phyloP scores from a whole-genome alignment of 2,888 invertebrate species.

The Tetranychus truncatus region DNA sequence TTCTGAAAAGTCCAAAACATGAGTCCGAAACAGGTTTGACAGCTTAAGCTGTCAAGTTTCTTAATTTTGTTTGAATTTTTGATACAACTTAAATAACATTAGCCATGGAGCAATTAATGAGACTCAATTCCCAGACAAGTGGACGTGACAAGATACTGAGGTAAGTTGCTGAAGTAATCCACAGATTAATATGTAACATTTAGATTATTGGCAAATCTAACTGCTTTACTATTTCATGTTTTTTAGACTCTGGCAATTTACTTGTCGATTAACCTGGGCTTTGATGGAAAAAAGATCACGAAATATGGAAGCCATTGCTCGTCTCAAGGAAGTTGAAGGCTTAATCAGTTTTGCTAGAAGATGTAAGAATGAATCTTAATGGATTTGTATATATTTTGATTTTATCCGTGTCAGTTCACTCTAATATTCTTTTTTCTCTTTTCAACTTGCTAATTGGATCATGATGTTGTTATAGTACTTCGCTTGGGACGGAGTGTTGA shows the following conservation, averaged over 20 bases:
- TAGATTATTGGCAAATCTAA: neutral
- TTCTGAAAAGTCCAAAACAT: no score
- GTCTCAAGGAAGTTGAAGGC: neutral
- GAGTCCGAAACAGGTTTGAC: no score
- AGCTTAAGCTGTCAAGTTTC: no score
- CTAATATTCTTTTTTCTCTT: neutral
- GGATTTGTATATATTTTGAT: no score
- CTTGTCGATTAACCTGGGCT: neutral
- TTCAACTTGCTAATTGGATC: neutral
- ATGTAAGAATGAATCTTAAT: neutral
- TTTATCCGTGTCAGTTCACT: neutral
- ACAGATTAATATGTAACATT: neutral
- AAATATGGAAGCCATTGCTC: neutral
- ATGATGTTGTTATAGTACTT: constrained; percentile 42
- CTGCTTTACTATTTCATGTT: neutral
- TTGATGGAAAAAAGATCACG: neutral
- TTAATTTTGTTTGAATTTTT: neutral
- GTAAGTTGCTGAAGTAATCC: neutral
- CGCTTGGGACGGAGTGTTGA: constrained; percentile 68
- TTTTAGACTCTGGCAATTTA: neutral
- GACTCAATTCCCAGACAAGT: neutral
- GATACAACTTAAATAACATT: neutral
- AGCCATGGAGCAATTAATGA: neutral
- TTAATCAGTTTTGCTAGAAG: neutral
- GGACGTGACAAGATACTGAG: neutral